Evolutionary conservation across 2,888 invertebrate species (phyloP).

Genomic region (Cosmia pyralina): DNA sequence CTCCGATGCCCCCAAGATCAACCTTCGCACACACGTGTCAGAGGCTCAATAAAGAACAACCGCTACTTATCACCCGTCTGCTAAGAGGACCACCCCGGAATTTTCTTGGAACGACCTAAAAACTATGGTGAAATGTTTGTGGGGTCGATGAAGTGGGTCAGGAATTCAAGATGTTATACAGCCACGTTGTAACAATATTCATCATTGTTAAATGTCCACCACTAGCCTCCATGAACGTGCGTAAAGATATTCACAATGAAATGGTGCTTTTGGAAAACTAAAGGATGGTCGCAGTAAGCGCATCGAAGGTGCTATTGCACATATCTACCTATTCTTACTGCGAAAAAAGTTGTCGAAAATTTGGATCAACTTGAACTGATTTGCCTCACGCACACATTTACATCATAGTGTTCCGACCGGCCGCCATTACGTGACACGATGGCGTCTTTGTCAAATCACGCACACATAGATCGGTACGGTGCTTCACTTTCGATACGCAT

Average conservation of each 20-base stretch:
- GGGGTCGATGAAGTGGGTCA: constrained; percentile 32
- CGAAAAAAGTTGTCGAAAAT: no score
- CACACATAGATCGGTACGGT: no score
- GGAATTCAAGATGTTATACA: constrained; percentile 11
- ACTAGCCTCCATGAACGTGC: neutral
- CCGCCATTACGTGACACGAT: no score
- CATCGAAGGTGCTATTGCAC: no score
- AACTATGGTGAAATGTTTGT: constrained; percentile 18
- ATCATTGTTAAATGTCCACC: neutral
- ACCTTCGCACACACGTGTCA: constrained; percentile 52
- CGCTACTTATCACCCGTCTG: constrained; percentile 66
- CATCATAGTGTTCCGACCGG: no score
- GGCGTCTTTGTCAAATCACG: no score
- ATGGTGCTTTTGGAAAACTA: neutral
- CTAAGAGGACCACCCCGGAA: constrained; percentile 67
- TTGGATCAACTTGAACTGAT: no score
- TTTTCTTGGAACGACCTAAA: constrained; percentile 60
- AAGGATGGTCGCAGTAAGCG: no score
- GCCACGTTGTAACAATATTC: neutral
- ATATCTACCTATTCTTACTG: no score
- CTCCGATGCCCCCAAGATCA: constrained; percentile 11
- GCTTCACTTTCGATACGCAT: no score
- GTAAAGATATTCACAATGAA: neutral
- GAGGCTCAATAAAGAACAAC: constrained; percentile 60
- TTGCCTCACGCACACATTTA: no score